phyloP scores from a whole-genome alignment of 2,888 invertebrate species.

The Trisateles emortualis region DNA sequence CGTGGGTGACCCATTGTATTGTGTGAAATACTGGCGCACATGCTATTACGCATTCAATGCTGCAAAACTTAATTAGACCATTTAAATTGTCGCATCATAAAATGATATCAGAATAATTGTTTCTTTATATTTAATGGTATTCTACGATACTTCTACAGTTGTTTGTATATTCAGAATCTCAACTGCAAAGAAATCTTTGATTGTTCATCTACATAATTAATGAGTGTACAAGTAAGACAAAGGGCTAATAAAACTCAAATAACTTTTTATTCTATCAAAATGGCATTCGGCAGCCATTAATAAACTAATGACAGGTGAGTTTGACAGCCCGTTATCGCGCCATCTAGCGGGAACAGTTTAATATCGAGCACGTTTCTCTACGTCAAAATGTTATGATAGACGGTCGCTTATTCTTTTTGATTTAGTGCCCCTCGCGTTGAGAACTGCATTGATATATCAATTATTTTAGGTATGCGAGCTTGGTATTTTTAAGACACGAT shows the following conservation, averaged over 20 bases:
- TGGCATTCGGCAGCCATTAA: constrained; percentile 73
- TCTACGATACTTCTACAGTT: background rate
- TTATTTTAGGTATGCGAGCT: constrained; percentile 79
- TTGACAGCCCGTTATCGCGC: constrained; percentile 84
- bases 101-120: constrained; percentile 40
- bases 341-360: constrained; percentile 83
- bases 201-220: constrained; percentile 31
- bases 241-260: constrained; percentile 68
- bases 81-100: constrained; percentile 51
- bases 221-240: constrained; percentile 42
- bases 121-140: constrained; percentile 4
- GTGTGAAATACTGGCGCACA: constrained; percentile 66
- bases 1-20: constrained; percentile 83
- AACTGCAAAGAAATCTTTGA: background rate
- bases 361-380: constrained; percentile 79
- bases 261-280: constrained; percentile 74
- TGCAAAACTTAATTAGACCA: constrained; percentile 67
- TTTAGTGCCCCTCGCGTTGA: constrained; percentile 80
- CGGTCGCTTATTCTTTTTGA: constrained; percentile 74
- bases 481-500: constrained; percentile 82
- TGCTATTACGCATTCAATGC: constrained; percentile 69
- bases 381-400: constrained; percentile 84
- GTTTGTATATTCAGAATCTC: background rate
- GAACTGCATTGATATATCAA: constrained; percentile 86
- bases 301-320: constrained; percentile 83